Evolutionary conservation across 2,797 vertebrate species (phyloP), one percentile per base, ranked within the genome.

Genomic region (Varecia variegata): DNA sequence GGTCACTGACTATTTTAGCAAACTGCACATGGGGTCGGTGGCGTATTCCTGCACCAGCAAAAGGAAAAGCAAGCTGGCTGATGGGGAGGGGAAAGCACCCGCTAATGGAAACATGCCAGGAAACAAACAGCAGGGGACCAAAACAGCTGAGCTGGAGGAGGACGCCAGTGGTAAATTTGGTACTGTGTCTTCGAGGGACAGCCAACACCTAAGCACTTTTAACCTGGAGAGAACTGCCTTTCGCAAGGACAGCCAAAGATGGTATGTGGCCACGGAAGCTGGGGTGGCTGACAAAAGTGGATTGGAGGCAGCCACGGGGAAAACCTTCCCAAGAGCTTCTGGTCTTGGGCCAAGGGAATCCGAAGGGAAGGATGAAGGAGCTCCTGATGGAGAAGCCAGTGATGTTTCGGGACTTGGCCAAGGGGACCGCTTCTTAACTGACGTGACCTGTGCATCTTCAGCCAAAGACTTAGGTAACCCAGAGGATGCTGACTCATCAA

Each of bases 1-100:
- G 0, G 99, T 99, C 91, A 99, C 99, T 21, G 99, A 99, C 97
- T 99, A 99, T 98, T 99, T 99, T 98, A 99, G 99, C 93, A 99
- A 99, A 98, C 98, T 99, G 99, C 99, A 99, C 98, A 99, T 99
- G 98, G 99, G 99, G 73, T 99, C 99, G 1, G 97, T 99, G 97
- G 99, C 99, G 97, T 99, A 99, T 98, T 98, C 99, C 97, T 99
- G 99, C 97, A 99, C 98, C 96, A 98, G 98, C 98, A 99, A 99
- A 98, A 99, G 99, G 97, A 99, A 99, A 98, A 99, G 98, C 96
- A 99, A 99, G 97, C 98, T 98, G 91, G 98, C 98, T n/a, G 99
- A 99, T 47, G 97, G 97, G 0, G 99, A 99, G 88, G 97, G 97
- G 93, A 99, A 99, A 98, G 90, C 97, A 88, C 97, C 98, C 97